Evolutionary conservation across 1,140 invertebrate genomes (phyloP).

Genomic region (Heliconius eleuchia): DNA sequence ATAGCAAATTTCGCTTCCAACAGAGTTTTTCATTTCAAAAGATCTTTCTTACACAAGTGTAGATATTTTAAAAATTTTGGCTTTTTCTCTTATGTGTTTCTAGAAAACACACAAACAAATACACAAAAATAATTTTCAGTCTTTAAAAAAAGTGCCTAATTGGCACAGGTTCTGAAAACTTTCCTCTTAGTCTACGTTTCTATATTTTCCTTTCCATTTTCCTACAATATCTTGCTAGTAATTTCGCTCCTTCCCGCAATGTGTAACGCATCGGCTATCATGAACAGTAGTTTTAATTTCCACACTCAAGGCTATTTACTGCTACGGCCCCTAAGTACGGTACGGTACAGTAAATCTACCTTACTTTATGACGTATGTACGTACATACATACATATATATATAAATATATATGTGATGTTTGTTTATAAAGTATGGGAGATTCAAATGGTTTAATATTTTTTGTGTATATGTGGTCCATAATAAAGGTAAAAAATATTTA

Average conservation of each 20-base stretch:
- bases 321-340: constrained; percentile 23
- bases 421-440: not conserved
- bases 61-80: too few species aligned
- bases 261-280: constrained; percentile 17
- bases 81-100: too few species aligned
- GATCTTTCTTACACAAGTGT: too few species aligned
- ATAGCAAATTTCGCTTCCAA: too few species aligned
- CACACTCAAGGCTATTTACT: constrained; percentile 24
- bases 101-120: not conserved
- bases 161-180: not conserved
- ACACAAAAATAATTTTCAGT: not conserved
- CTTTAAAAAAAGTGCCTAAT: not conserved
- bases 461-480: too few species aligned
- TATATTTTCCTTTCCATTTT: not conserved
- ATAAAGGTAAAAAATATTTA: too few species aligned
- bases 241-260: constrained; percentile 20
- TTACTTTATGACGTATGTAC: constrained; percentile 3
- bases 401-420: not conserved
- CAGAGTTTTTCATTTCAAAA: too few species aligned
- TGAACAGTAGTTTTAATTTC: constrained; percentile 26
- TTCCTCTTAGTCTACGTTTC: not conserved
- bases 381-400: not conserved
- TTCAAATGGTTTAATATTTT: too few species aligned
- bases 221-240: constrained; percentile 13
- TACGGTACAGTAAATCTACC: constrained; percentile 18